A percentile compares a stretch with the other conserved stretches of the same genome.
phyloP scores from a whole-genome alignment of 2,797 vertebrate genomes.

The Falco peregrinus region DNA sequence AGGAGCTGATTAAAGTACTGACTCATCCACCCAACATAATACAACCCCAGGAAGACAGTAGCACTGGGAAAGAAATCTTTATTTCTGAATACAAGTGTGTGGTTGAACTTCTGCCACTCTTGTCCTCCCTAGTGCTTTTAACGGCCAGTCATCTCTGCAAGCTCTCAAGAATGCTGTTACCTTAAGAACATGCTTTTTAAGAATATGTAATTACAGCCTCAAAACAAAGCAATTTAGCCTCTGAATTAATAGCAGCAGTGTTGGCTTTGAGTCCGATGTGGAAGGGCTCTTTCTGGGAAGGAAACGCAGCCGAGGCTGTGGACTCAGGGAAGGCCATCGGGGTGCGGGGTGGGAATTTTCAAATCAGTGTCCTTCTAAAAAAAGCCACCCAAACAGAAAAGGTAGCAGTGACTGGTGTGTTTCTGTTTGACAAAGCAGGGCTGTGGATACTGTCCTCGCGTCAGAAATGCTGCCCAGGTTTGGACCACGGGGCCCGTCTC shows the following conservation, averaged over 20 bases:
- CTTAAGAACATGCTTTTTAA: background rate
- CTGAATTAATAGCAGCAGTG: background rate
- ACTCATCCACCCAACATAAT: constrained; percentile 5
- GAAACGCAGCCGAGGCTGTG: fast-evolving
- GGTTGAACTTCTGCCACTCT: background rate
- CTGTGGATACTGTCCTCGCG: fast-evolving
- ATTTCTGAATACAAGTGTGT: background rate
- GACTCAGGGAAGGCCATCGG: fast-evolving
- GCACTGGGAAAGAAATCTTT: background rate
- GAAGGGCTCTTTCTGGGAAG: background rate
- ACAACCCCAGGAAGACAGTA: background rate
- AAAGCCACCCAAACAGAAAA: too few relatives aligned
- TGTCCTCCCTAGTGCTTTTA: background rate
- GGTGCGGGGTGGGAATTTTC: background rate
- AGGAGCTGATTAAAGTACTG: background rate
- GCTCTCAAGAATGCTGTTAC: background rate
- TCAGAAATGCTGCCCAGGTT: background rate
- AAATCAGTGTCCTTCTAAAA: background rate
- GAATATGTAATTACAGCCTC: background rate
- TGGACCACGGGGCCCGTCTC: background rate
- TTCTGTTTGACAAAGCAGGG: background rate
- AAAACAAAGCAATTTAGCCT: background rate
- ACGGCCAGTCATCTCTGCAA: background rate
- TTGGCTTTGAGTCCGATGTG: background rate
- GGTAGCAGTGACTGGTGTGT: fast-evolving